Evolutionary conservation across 2,888 invertebrate genomes (phyloP).

Genomic region (Notodonta ziczac): DNA sequence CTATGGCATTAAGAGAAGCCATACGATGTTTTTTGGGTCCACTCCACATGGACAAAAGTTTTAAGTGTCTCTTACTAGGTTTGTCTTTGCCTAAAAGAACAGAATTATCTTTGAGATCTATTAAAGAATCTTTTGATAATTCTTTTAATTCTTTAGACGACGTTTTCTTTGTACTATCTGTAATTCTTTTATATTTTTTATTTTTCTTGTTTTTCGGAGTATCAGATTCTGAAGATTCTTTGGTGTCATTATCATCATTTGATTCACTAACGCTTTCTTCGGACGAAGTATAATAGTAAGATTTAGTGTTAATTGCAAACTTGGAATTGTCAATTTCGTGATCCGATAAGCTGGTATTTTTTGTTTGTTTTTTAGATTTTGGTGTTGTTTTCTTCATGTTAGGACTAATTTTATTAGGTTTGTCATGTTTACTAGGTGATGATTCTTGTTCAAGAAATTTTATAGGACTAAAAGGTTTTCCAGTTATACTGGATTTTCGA

Average conservation of each 20-base stretch:
- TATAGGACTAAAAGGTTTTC: constrained; percentile 79
- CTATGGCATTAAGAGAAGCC: constrained; percentile 94
- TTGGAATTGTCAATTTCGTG: constrained; percentile 75
- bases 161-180: constrained; percentile 65
- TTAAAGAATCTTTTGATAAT: constrained; percentile 74
- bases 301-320: constrained; percentile 70
- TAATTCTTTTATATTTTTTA: constrained; percentile 74
- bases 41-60: constrained; percentile 88
- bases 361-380: constrained; percentile 62
- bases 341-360: constrained; percentile 66
- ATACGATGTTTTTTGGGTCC: constrained; percentile 93
- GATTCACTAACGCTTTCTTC: constrained; percentile 77
- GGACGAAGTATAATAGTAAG: constrained; percentile 69
- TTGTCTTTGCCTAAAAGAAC: constrained; percentile 66
- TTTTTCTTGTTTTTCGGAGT: constrained; percentile 64
- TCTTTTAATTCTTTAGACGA: constrained; percentile 76
- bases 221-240: constrained; percentile 75
- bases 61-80: constrained; percentile 81
- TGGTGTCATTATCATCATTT: constrained; percentile 74
- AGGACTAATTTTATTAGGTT: constrained; percentile 39
- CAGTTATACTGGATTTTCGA: constrained; percentile 78
- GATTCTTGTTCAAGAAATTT: constrained; percentile 71
- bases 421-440: constrained; percentile 49
- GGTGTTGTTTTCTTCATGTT: constrained; percentile 49
- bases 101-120: constrained; percentile 73